Percentiles rank a stretch among this genome's conserved stretches.
Evolutionary conservation across 2,797 vertebrate genomes (phyloP).

Genomic region (Thalassophryne amazonica): DNA sequence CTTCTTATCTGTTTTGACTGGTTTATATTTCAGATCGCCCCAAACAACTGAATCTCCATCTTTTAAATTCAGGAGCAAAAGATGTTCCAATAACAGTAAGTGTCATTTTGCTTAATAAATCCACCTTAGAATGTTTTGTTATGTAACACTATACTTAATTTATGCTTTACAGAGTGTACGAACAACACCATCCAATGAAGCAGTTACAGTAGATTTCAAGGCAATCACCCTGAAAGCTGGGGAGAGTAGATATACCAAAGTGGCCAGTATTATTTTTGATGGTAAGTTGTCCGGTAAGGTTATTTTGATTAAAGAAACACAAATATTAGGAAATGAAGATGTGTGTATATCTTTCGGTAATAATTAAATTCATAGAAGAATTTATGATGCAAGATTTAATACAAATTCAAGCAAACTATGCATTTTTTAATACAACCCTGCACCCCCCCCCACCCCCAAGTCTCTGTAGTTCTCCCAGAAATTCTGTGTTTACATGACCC

Average conservation of each 20-base stretch:
- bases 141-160: background rate
- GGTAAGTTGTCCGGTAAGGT: constrained; percentile 87
- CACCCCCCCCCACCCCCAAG: too few relatives aligned
- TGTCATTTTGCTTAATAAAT: constrained; percentile 15
- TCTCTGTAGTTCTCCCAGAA: too few relatives aligned
- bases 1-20: background rate
- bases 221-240: constrained; percentile 94
- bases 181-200: constrained; percentile 94
- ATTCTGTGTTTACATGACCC: too few relatives aligned
- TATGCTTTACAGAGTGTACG: constrained; percentile 87
- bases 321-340: too few relatives aligned
- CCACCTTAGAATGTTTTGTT: background rate
- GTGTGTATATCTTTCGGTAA: too few relatives aligned
- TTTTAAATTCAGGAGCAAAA: constrained; percentile 98
- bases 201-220: constrained; percentile 92
- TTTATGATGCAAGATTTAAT: too few relatives aligned
- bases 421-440: too few relatives aligned
- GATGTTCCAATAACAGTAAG: constrained; percentile 97
- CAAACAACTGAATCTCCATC: constrained; percentile 95
- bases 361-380: too few relatives aligned
- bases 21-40: constrained; percentile 85
- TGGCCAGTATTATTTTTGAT: constrained; percentile 98
- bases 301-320: too few relatives aligned
- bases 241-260: constrained; percentile 97
- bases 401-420: too few relatives aligned